phyloP scores from a whole-genome alignment of 2,113 vertebrate species.

The Felis catus region DNA sequence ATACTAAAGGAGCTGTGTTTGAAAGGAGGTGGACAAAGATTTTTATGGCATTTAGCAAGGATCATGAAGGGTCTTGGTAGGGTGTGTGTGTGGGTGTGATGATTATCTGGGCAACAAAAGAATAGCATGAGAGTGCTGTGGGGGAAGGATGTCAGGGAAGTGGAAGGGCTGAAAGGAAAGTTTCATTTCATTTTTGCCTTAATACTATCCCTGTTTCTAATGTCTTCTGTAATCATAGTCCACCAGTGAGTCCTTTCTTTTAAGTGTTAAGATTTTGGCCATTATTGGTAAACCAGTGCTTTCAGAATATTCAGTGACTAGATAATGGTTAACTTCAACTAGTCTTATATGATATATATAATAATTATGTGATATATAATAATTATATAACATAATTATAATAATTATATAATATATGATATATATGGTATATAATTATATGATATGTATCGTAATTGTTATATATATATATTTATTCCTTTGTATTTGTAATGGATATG shows the following conservation, averaged over 20 bases:
- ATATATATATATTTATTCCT: background rate
- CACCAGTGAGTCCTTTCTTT: background rate
- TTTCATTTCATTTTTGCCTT: background rate
- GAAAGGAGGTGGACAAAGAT: background rate
- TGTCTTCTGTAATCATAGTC: background rate
- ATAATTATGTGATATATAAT: background rate
- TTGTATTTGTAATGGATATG: background rate
- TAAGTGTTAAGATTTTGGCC: background rate
- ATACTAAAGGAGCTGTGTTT: background rate
- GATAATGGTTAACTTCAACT: constrained; percentile 19
- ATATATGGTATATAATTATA: background rate
- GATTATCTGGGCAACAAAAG: background rate
- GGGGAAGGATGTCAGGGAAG: background rate
- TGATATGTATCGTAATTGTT: background rate
- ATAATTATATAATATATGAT: background rate
- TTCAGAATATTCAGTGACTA: background rate
- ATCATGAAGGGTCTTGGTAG: background rate
- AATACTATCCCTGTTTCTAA: background rate
- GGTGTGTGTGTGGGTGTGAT: background rate
- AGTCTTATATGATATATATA: background rate
- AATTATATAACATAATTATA: no score
- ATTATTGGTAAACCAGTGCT: background rate
- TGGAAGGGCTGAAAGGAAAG: background rate
- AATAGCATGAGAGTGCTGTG: background rate
- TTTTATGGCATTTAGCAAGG: background rate